Evolutionary conservation across 2,797 vertebrate species (phyloP).

Genomic region (Ctenochaetus hawaiiensis): DNA sequence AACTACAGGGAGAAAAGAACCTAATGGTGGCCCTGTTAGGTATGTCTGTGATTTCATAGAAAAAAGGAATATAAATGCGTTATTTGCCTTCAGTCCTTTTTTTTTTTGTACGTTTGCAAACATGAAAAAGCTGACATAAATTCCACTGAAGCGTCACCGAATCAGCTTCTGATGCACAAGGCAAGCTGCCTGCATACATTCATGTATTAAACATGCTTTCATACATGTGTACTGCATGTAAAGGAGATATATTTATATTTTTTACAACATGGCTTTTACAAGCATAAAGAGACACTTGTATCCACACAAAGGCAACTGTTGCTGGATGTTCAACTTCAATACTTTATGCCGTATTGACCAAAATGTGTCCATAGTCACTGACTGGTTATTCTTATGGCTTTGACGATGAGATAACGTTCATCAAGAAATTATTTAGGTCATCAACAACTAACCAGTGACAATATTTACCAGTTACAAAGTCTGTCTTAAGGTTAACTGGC

Average conservation of each 20-base stretch:
- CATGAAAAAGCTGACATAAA: slow-evolving; percentile 30
- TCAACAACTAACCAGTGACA: too few species aligned
- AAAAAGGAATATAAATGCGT: slow-evolving; percentile 47
- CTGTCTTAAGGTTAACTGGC: too few species aligned
- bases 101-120: slow-evolving; percentile 29
- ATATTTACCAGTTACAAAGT: too few species aligned
- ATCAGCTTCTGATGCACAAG: neutral
- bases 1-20: slow-evolving; percentile 30
- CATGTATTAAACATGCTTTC: slow-evolving; percentile 1
- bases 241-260: neutral
- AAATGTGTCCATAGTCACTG: neutral
- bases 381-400: neutral
- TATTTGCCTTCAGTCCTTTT: slow-evolving; percentile 40
- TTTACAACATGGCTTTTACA: neutral
- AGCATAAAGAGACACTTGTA: neutral
- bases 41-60: slow-evolving; percentile 26
- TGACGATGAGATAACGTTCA: neutral
- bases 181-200: neutral
- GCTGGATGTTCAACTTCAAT: neutral
- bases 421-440: neutral
- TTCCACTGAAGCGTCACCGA: slow-evolving; percentile 11
- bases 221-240: neutral
- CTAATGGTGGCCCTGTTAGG: slow-evolving; percentile 24
- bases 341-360: neutral
- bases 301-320: neutral